Conservation (phyloP, 2,797 vertebrate species). For the Ceryle rudis region DNA sequence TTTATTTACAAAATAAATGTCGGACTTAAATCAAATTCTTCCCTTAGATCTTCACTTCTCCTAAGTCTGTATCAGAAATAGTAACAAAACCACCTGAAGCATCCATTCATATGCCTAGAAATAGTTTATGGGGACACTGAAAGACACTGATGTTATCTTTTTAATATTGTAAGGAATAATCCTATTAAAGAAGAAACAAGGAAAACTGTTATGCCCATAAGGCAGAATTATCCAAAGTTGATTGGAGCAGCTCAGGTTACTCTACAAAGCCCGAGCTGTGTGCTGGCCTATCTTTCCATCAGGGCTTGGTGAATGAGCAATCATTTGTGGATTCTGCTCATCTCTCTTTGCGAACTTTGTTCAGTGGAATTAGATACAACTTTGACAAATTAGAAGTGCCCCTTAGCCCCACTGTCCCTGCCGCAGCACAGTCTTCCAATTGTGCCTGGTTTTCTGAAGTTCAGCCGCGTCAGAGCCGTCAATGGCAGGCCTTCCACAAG, state of each 20-base stretch:
- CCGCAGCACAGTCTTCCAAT: constrained; percentile 81
- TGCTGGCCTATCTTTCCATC: constrained; percentile 77
- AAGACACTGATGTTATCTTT: constrained; percentile 86
- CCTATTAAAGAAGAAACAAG: constrained; percentile 85
- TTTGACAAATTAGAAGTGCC: constrained; percentile 87
- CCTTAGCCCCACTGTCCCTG: constrained; percentile 56
- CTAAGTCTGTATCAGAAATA: constrained; percentile 43
- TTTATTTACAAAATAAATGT: constrained; percentile 9
- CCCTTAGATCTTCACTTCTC: constrained; percentile 27
- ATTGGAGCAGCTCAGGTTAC: constrained; percentile 80
- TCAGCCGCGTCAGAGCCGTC: constrained; percentile 62
- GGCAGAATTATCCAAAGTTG: constrained; percentile 79
- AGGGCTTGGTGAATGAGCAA: constrained; percentile 82
- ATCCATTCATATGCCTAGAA: constrained; percentile 71
- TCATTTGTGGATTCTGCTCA: constrained; percentile 83
- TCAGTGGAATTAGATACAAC: constrained; percentile 88
- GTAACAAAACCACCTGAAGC: constrained; percentile 63
- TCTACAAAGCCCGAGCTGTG: constrained; percentile 78
- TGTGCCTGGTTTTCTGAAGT: constrained; percentile 80
- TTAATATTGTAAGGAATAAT: constrained; percentile 86
- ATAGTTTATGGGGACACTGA: constrained; percentile 79
- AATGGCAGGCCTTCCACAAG: constrained; percentile 72
- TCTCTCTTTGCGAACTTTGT: constrained; percentile 86
- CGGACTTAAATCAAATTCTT: constrained; percentile 42
- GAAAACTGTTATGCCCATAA: constrained; percentile 82